phyloP scores from a whole-genome alignment of 2,113 vertebrate genomes.

The Uria aalge region DNA sequence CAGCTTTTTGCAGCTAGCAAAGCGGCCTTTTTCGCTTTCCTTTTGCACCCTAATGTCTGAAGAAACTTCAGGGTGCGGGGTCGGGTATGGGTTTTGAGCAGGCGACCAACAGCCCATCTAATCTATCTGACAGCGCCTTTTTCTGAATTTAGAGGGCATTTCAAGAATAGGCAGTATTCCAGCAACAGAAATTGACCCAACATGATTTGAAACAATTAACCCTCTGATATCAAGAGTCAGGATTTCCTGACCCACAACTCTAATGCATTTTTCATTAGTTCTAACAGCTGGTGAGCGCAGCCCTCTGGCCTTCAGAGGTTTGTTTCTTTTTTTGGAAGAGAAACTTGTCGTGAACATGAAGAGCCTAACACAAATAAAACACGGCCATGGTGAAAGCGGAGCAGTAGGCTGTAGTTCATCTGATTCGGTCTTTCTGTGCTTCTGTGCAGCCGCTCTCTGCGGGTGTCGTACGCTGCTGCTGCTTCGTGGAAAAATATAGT shows the following conservation, averaged over 20 bases:
- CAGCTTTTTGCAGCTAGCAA: background rate
- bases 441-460: background rate
- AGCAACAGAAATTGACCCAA: conserved; percentile 56
- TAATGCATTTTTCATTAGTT: conserved; percentile 73
- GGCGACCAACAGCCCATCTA: background rate
- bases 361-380: conserved; percentile 1
- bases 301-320: conserved; percentile 65
- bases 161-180: conserved; percentile 52
- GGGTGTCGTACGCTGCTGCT: background rate
- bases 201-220: conserved; percentile 70
- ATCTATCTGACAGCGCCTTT: conserved; percentile 7
- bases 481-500: background rate
- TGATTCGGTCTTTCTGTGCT: background rate
- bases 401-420: background rate
- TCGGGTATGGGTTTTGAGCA: background rate
- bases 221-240: conserved; percentile 67
- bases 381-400: background rate
- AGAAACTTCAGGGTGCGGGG: background rate
- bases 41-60: background rate
- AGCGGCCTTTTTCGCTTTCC: background rate
- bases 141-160: conserved; percentile 55
- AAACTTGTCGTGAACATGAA: background rate
- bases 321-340: conserved; percentile 29
- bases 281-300: conserved; percentile 62
- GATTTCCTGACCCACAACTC: conserved; percentile 65